A percentile compares a stretch with the other conserved stretches of the same genome.
Evolutionary conservation across 2,888 invertebrate species (phyloP).

Genomic region (Calliopum simillimum): DNA sequence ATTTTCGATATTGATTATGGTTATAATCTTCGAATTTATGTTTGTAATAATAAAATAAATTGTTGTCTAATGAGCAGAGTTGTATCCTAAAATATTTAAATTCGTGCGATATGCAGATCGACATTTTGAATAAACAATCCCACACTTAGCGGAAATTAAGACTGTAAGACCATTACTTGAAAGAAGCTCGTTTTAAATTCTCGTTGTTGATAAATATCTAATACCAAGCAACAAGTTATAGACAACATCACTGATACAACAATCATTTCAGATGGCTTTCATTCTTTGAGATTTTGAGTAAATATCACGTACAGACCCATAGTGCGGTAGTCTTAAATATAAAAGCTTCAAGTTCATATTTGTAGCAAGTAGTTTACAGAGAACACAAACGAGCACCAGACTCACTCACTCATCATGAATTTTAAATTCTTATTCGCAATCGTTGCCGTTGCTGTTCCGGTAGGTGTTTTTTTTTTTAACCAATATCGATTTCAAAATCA

Average conservation of each 20-base stretch:
- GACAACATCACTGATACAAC: slow-evolving; percentile 8
- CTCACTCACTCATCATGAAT: slow-evolving; percentile 53
- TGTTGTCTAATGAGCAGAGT: too few relatives aligned
- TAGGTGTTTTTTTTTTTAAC: slow-evolving; percentile 56
- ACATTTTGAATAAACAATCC: too few relatives aligned
- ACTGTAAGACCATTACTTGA: too few relatives aligned
- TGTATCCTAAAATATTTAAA: too few relatives aligned
- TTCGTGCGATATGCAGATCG: too few relatives aligned
- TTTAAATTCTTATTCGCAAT: slow-evolving; percentile 59
- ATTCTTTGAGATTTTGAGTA: slow-evolving; percentile 8
- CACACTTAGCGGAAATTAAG: too few relatives aligned
- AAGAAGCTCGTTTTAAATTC: too few relatives aligned
- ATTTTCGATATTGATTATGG: too few relatives aligned
- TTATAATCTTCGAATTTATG: too few relatives aligned
- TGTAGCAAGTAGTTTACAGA: slow-evolving; percentile 42
- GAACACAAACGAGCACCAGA: slow-evolving; percentile 31
- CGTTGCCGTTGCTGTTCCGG: slow-evolving; percentile 61
- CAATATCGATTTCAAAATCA: neutral
- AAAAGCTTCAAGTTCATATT: slow-evolving; percentile 44
- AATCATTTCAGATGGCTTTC: slow-evolving; percentile 14
- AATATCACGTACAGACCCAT: slow-evolving; percentile 40
- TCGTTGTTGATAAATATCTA: too few relatives aligned
- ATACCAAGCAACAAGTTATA: neutral
- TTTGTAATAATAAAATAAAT: too few relatives aligned
- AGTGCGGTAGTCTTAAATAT: slow-evolving; percentile 42